These are phyloP conservation scores for Colossoma macropomum DNA, from an alignment of 2,113 vertebrate species.

Conservation along the genomic window DNA sequence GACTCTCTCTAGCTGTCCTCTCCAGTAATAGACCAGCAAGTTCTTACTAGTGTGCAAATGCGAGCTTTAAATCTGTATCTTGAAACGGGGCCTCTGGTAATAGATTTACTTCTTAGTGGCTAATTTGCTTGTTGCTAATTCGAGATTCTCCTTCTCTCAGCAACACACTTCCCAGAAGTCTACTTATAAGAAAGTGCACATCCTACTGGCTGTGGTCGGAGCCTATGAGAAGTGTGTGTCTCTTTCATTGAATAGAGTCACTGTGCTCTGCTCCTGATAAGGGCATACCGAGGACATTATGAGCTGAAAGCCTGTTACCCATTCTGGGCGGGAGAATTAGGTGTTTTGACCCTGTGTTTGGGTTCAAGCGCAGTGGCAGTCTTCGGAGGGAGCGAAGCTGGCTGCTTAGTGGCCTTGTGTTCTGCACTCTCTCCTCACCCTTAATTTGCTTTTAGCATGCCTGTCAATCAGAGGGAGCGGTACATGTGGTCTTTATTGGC, in stretches of 20 bases:
- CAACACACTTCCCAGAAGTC: not conserved
- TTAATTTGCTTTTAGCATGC: conserved; percentile 40
- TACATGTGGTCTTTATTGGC: conserved; percentile 42
- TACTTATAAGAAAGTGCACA: not conserved
- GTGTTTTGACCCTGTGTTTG: conserved; percentile 50
- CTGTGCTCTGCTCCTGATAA: conserved; percentile 20
- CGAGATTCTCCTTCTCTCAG: not conserved
- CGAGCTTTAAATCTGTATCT: not conserved
- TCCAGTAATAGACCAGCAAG: conserved; percentile 13
- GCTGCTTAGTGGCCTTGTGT: conserved; percentile 25
- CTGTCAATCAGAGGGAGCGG: conserved; percentile 39
- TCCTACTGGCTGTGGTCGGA: conserved; percentile 6
- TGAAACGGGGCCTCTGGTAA: not conserved
- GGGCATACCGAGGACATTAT: conserved; percentile 38
- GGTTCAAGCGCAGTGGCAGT: conserved; percentile 7
- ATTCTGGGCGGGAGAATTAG: conserved; percentile 17
- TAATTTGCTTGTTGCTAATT: not conserved
- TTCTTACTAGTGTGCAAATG: not conserved
- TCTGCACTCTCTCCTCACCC: conserved; percentile 30
- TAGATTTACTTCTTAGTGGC: not conserved
- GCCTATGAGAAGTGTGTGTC: not conserved
- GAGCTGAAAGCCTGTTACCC: conserved; percentile 42
- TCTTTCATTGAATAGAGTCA: not conserved
- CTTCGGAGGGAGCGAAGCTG: not conserved
- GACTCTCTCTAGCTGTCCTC: conserved; percentile 12